A percentile compares a stretch with the other conserved stretches of the same genome.
phyloP scores from a whole-genome alignment of 2,113 vertebrate species.

The Periophthalmus modestus region DNA sequence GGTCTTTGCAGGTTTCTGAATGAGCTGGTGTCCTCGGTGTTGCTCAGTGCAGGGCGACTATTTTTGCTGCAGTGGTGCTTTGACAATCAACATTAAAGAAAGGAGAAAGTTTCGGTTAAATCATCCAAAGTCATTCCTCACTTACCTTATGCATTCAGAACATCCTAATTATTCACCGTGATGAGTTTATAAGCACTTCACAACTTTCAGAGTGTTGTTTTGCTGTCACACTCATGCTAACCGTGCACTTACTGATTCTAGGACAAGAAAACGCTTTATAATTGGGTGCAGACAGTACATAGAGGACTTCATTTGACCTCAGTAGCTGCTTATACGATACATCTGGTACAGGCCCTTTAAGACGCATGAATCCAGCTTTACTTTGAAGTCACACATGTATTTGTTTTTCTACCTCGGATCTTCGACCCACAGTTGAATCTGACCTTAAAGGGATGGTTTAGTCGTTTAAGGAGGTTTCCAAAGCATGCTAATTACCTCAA shows the following conservation, averaged over 20 bases:
- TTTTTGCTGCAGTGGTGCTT: slow-evolving; percentile 35
- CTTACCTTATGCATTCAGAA: too few relatives aligned
- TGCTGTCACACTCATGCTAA: too few relatives aligned
- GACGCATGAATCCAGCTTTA: slow-evolving; percentile 48
- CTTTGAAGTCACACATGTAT: not conserved
- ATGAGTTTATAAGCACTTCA: too few relatives aligned
- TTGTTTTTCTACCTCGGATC: not conserved
- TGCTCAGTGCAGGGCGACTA: not conserved
- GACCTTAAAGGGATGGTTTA: not conserved
- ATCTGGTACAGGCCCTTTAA: not conserved
- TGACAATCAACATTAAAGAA: slow-evolving; percentile 59
- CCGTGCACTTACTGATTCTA: too few relatives aligned
- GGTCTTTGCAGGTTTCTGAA: not conserved
- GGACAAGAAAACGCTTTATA: too few relatives aligned
- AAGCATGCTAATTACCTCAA: not conserved
- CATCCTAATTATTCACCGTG: too few relatives aligned
- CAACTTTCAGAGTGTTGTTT: too few relatives aligned
- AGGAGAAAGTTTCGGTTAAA: slow-evolving; percentile 14
- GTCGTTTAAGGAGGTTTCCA: not conserved
- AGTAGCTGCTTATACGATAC: too few relatives aligned
- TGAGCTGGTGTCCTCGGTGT: not conserved
- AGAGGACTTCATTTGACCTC: too few relatives aligned
- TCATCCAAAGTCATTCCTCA: too few relatives aligned
- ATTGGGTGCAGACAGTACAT: too few relatives aligned
- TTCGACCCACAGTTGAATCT: not conserved